Conservation (phyloP, 2,888 invertebrate species). For the Anoncus sp. region DNA sequence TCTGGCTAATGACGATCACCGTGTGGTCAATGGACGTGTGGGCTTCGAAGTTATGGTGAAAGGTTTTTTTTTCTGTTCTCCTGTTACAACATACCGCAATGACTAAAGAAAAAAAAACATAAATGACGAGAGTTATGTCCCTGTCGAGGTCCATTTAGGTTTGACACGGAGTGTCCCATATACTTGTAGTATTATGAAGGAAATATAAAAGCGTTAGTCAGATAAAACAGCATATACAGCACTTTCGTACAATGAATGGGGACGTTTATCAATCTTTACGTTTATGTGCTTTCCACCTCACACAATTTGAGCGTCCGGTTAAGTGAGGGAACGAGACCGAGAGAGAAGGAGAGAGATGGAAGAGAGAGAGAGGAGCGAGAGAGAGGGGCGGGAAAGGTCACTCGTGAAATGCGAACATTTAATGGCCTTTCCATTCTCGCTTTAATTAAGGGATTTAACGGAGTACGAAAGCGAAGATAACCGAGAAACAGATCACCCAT, state of each 20-base stretch:
- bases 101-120: not conserved
- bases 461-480: constrained; percentile 66
- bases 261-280: constrained; percentile 60
- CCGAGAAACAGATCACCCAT: constrained; percentile 50
- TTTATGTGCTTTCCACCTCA: constrained; percentile 57
- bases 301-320: constrained; percentile 57
- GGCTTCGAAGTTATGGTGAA: too few relatives aligned
- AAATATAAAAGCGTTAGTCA: constrained; percentile 38
- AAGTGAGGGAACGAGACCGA: constrained; percentile 49
- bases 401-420: constrained; percentile 56
- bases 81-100: not conserved
- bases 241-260: constrained; percentile 40
- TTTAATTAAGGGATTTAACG: constrained; percentile 67
- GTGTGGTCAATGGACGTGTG: too few relatives aligned
- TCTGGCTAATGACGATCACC: too few relatives aligned
- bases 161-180: constrained; percentile 9
- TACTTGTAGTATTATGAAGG: constrained; percentile 27
- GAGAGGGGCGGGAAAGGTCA: constrained; percentile 15
- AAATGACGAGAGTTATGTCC: not conserved
- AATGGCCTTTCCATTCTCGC: constrained; percentile 62
- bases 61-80: too few relatives aligned
- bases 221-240: constrained; percentile 14
- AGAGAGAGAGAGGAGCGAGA: too few relatives aligned
- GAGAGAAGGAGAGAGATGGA: constrained; percentile 18
- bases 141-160: too few relatives aligned